phyloP scores from a whole-genome alignment of 2,113 vertebrate genomes.

The Apaloderma vittatum region DNA sequence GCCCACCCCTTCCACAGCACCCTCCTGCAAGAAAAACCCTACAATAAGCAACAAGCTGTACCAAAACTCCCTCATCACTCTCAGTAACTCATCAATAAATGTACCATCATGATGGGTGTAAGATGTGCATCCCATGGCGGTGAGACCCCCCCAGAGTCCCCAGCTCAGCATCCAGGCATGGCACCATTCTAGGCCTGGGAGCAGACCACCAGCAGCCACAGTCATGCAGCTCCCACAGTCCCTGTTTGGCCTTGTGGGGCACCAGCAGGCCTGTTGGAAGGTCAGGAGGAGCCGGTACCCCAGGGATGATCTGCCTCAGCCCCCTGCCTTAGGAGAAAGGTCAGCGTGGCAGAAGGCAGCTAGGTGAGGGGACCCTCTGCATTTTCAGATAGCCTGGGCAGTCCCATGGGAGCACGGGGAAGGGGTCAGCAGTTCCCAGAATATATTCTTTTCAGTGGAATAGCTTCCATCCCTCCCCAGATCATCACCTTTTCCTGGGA shows the following conservation, averaged over 20 bases:
- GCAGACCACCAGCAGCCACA: neutral
- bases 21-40: neutral
- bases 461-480: neutral
- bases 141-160: accelerated
- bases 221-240: neutral
- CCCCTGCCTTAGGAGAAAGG: neutral
- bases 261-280: accelerated
- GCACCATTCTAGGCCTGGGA: neutral
- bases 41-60: neutral
- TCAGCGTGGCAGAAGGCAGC: neutral
- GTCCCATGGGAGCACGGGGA: neutral
- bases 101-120: neutral
- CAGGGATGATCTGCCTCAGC: neutral
- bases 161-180: neutral
- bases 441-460: neutral
- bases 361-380: accelerated
- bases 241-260: accelerated
- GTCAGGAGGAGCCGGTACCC: neutral
- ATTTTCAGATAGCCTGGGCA: neutral
- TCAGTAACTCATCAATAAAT: neutral
- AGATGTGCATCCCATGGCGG: accelerated
- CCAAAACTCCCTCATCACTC: neutral
- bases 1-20: neutral
- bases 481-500: neutral
- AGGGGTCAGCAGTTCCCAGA: neutral